Base-by-base conservation (phyloP, 2,797 vertebrate species). In the Helostoma temminkii region DNA sequence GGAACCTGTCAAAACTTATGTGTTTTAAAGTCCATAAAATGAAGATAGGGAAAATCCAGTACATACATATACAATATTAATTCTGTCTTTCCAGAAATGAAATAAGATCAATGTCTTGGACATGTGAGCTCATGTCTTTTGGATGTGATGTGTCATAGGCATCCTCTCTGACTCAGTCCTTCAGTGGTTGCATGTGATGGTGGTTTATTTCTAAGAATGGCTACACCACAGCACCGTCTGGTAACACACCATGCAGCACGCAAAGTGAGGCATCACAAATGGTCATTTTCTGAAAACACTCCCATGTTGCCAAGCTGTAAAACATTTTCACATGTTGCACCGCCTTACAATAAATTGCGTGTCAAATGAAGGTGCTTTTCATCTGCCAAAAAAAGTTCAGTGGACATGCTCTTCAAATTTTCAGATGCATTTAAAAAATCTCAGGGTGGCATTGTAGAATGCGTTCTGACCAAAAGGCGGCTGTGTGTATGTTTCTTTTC, bases 101-200 rank as follows among this genome's bases (percentile, higher is more conserved):
- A 76, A 57, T 57, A 9, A 66, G 56, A 66, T 67, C 18, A 42
- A 59, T 53, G 66, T 62, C 47, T 46, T 37, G 43, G 45, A 60
- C 34, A 2, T 66, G 19, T 69, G 50, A 58, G 45, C 63, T 50
- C 19, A 47, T 46, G 57, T 81, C 57, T 78, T 25, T 52, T 47
- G 76, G 57, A 80, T 79, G 66, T 3, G 18, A 76, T 67, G 43
- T 82, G 75, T 78, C 71, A 71, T 30, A 71, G 65, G 42, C 10
- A 32, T 74, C 65, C 73, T 74, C 66, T 68, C 49, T 87, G 84
- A 88, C 86, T 88, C 84, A 80, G 50, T 70, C 48, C 50, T 60
- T 85, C 74, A 21, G 37, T 34, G 74, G 36, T 46, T 74, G 43
- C 55, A 59, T 53, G 57, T 80, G 66, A 48, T 60, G 56, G 69